Conservation (phyloP, 2,113 vertebrate species). For the Pachypanchax playfairii region DNA sequence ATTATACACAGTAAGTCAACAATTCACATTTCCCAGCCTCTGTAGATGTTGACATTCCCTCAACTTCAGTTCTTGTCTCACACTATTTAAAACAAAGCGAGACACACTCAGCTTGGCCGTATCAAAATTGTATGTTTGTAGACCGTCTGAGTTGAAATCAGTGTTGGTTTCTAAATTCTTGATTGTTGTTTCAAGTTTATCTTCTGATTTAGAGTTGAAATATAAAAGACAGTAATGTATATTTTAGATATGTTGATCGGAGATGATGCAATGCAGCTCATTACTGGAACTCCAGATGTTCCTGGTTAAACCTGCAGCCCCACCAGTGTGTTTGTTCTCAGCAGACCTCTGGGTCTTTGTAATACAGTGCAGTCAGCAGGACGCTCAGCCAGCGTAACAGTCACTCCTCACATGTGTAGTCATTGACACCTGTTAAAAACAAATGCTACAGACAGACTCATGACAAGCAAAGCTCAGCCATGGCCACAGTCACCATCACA, state of each 20-base stretch:
- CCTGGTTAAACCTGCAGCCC: neutral
- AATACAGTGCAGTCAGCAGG: neutral
- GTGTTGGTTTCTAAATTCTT: too few species aligned
- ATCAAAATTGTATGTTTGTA: too few species aligned
- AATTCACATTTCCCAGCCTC: too few species aligned
- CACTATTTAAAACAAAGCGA: too few species aligned
- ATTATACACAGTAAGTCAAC: too few species aligned
- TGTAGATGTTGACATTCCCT: too few species aligned
- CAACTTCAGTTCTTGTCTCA: too few species aligned
- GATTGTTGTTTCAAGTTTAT: too few species aligned
- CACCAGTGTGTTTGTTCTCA: neutral
- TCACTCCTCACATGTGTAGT: constrained; percentile 1
- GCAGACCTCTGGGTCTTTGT: neutral
- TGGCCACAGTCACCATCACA: neutral
- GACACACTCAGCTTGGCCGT: too few species aligned
- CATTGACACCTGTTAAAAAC: constrained; percentile 21
- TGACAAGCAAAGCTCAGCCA: constrained; percentile 8
- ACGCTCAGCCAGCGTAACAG: neutral
- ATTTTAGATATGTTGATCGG: too few species aligned
- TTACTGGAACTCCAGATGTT: constrained; percentile 2
- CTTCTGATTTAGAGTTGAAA: too few species aligned
- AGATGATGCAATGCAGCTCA: neutral
- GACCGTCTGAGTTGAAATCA: too few species aligned
- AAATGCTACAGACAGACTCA: neutral
- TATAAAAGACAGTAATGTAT: neutral